Conservation (phyloP, 2,888 invertebrate genomes). For the Mylabris sibirica region DNA sequence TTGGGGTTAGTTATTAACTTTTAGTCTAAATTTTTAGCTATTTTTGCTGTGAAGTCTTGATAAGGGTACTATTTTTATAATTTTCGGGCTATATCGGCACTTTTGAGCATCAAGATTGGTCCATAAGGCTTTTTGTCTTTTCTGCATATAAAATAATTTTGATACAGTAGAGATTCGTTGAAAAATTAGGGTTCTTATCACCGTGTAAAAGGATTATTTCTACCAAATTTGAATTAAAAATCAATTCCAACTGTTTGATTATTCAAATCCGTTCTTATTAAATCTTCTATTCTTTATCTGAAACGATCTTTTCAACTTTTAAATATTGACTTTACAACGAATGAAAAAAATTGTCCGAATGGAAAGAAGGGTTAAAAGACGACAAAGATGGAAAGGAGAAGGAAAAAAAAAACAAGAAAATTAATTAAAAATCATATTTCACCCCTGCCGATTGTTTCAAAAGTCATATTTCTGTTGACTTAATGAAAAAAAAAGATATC, state of each 20-base stretch:
- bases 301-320: conserved; percentile 6
- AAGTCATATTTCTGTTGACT: conserved; percentile 9
- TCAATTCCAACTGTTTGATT: conserved; percentile 8
- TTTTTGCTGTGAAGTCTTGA: too few relatives aligned
- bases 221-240: conserved; percentile 6
- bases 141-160: too few relatives aligned
- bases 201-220: not conserved
- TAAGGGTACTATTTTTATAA: too few relatives aligned
- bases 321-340: conserved; percentile 1
- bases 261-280: conserved; percentile 6
- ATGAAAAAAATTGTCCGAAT: not conserved
- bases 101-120: too few relatives aligned
- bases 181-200: not conserved
- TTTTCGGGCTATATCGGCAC: not conserved
- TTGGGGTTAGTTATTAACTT: too few relatives aligned
- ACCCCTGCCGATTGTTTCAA: conserved; percentile 12
- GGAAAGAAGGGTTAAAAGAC: not conserved
- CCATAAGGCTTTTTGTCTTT: too few relatives aligned
- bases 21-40: too few relatives aligned
- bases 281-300: not conserved
- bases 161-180: not conserved
- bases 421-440: conserved; percentile 12
- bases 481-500: conserved; percentile 6
- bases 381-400: not conserved
- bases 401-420: not conserved